Evolutionary conservation across 2,797 vertebrate genomes (phyloP).

Genomic region (Channallabes apus): DNA sequence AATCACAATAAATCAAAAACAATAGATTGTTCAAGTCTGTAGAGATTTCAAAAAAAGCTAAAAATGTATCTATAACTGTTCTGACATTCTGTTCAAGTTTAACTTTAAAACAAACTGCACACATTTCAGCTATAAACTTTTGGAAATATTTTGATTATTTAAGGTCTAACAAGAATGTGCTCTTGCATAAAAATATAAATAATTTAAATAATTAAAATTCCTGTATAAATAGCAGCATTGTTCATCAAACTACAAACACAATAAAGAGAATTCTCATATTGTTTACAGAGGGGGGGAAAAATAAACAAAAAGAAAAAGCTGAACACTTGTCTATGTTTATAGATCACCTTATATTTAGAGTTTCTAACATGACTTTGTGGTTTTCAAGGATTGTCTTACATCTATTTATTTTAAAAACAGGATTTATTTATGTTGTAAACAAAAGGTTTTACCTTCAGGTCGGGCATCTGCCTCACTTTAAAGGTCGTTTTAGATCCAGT

Average conservation of each 20-base stretch:
- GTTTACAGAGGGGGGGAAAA: neutral
- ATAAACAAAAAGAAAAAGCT: neutral
- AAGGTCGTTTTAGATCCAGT: constrained; percentile 82
- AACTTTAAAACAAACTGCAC: neutral
- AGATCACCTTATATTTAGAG: too few relatives aligned
- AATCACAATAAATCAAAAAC: neutral
- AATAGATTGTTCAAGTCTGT: neutral
- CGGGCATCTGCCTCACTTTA: constrained; percentile 83
- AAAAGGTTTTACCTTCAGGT: constrained; percentile 75
- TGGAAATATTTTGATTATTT: neutral
- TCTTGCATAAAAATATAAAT: neutral
- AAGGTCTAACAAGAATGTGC: too few relatives aligned
- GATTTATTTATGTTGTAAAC: neutral
- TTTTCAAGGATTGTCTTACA: neutral
- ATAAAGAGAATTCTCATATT: neutral
- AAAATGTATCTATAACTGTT: neutral
- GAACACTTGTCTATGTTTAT: too few relatives aligned
- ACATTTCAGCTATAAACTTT: neutral
- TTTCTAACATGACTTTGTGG: neutral
- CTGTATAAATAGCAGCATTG: neutral
- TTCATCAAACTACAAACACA: neutral
- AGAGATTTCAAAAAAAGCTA: neutral
- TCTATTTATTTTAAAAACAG: neutral
- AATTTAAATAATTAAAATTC: neutral
- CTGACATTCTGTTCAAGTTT: neutral